Base-by-base conservation (phyloP, 2,888 invertebrate genomes). In the Cerceris ruficornis region DNA sequence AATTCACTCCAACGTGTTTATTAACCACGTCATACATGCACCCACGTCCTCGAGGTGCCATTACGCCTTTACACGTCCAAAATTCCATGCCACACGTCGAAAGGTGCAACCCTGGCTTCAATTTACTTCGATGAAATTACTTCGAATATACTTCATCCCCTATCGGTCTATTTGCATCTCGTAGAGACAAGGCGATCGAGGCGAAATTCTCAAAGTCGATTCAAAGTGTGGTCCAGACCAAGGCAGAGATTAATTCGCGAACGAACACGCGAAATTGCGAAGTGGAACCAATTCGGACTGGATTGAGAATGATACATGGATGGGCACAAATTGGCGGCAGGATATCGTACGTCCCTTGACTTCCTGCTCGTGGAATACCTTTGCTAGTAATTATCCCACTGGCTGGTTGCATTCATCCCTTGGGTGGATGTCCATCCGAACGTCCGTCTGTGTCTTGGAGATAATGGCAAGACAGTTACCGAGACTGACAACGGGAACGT, bases 371-470 rank as follows among this genome's bases (percentile, higher is more conserved):
- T 13, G 14, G 60, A 64, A 70, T 77, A 59, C 75, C 77, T 58
- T 64, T 67, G 62, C 14, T 58, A 39, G 66, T 75, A 78, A 78
- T 78, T 78, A 78, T 78, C 75, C 70, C 59, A 28, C 59, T 61
- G 15, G 55, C 46, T 65, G 58, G 39, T 41, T 64, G 75, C 50
- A 71, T 77, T 75, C 77, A 70, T 75, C 61, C 67, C 50, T 54
- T 46, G 28, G 59, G 7, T 49, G 13, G 7, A 14, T n/a, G 7
- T 7, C 52, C 13, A 7, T n/a, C 13, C n/a, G 2, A 13, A 7
- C 11, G 52, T 54, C 69, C 17, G 70, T 75, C 75, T 70, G 75
- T 70, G 70, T 59, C n/a, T 17, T 13, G 42, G 64, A 75, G 75
- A 78, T 78, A 77, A 70, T 75, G 49, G 59, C 75, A 17, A 67